Percentiles rank a stretch among this genome's conserved stretches.
These are phyloP conservation scores for Hyposoter dolosus DNA, from an alignment of 2,888 invertebrate genomes.

Conservation along the genomic window DNA sequence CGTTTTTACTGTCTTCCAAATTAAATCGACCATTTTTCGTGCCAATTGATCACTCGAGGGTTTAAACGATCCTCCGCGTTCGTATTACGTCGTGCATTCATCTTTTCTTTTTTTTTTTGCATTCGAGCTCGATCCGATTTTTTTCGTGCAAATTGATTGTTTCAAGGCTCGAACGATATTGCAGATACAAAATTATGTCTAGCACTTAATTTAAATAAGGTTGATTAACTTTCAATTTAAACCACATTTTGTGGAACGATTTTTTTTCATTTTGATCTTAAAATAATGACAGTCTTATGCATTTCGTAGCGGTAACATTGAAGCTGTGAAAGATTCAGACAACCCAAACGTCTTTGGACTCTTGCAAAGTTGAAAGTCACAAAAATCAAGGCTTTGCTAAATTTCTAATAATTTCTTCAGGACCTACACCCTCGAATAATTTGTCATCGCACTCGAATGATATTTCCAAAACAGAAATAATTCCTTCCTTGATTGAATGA, in stretches of 20 bases:
- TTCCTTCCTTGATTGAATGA: not conserved
- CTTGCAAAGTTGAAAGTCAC: not conserved
- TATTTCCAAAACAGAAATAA: not conserved
- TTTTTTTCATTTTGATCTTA: no score
- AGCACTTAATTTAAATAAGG: no score
- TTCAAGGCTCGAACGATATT: no score
- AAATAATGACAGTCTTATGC: no score
- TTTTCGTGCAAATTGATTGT: not conserved
- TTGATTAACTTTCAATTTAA: no score
- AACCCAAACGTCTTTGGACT: not conserved
- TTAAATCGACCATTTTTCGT: constrained; percentile 8
- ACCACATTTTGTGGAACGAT: no score
- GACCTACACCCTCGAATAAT: not conserved
- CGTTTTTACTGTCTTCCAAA: not conserved
- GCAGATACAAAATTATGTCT: no score
- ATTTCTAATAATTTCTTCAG: not conserved
- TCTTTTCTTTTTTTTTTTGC: not conserved
- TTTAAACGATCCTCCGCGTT: not conserved
- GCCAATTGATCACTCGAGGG: constrained; percentile 11
- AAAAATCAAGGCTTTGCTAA: not conserved
- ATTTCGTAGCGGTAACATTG: not conserved
- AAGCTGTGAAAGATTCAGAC: not conserved
- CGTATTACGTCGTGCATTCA: not conserved
- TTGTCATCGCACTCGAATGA: not conserved
- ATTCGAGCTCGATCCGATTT: no score